Evolutionary conservation across 2,113 vertebrate genomes (phyloP).

Genomic region (Trachemys scripta): DNA sequence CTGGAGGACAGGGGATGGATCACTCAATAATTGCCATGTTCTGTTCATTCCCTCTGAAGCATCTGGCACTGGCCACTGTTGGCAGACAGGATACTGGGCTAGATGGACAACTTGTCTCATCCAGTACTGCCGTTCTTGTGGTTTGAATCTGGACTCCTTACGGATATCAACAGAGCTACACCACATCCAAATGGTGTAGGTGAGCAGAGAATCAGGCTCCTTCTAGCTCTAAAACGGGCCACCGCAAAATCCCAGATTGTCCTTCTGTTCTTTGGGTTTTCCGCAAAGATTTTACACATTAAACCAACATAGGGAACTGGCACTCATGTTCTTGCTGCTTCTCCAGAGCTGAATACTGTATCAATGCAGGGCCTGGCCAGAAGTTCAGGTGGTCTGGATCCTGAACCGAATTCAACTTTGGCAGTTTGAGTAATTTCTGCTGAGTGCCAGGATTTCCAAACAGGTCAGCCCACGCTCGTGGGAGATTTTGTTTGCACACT

Average conservation of each 20-base stretch:
- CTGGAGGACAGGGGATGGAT: neutral
- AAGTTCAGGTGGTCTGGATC: neutral
- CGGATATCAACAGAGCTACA: neutral
- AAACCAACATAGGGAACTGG: neutral
- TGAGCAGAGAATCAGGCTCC: neutral
- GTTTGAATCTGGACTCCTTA: constrained; percentile 12
- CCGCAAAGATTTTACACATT: neutral
- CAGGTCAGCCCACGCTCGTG: neutral
- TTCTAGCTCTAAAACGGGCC: neutral
- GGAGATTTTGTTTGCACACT: neutral
- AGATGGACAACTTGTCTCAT: neutral
- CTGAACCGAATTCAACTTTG: neutral
- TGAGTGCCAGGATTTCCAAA: neutral
- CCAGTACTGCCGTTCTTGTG: neutral
- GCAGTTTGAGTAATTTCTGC: neutral
- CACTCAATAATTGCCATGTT: neutral
- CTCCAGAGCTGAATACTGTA: neutral
- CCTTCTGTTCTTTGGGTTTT: neutral
- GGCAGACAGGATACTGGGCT: neutral
- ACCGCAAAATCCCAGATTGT: neutral
- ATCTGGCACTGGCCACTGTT: neutral
- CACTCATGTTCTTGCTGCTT: neutral
- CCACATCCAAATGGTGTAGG: neutral
- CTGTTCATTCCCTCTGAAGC: neutral
- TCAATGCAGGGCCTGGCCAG: neutral